These are phyloP conservation scores for Pangasianodon hypophthalmus DNA, from an alignment of 2,113 vertebrate species.

Conservation along the genomic window DNA sequence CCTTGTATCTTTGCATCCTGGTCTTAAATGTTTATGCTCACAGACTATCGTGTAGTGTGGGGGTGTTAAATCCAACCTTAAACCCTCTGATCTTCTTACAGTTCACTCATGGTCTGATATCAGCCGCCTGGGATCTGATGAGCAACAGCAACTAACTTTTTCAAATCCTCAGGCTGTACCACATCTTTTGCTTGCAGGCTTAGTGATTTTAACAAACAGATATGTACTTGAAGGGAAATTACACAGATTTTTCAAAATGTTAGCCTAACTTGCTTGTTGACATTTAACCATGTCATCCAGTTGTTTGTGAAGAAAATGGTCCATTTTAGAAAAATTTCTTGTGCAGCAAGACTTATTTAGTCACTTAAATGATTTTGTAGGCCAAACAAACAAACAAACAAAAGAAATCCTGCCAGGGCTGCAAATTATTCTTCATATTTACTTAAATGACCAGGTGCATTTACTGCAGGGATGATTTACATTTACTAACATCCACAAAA, in stretches of 20 bases:
- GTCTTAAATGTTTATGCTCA: background rate
- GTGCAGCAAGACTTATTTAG: background rate
- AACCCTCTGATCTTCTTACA: background rate
- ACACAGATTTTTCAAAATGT: too few relatives aligned
- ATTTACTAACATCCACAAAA: too few relatives aligned
- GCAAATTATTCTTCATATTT: too few relatives aligned
- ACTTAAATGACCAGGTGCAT: too few relatives aligned
- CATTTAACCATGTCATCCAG: background rate
- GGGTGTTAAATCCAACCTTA: background rate
- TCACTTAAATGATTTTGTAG: background rate
- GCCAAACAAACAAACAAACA: too few relatives aligned
- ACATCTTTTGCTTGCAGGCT: background rate
- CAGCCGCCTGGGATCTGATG: background rate
- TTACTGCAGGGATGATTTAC: too few relatives aligned
- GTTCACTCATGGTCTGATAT: background rate
- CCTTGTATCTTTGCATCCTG: background rate
- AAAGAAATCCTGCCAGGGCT: too few relatives aligned
- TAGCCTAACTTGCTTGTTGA: background rate
- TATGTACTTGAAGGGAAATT: background rate
- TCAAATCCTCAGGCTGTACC: background rate
- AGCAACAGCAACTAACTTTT: too few relatives aligned
- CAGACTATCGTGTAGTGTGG: background rate
- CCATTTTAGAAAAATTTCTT: background rate
- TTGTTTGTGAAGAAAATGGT: background rate
- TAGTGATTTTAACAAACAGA: too few relatives aligned